Evolutionary conservation across 2,113 vertebrate genomes (phyloP).

Genomic region (Colistium nudipinnis): DNA sequence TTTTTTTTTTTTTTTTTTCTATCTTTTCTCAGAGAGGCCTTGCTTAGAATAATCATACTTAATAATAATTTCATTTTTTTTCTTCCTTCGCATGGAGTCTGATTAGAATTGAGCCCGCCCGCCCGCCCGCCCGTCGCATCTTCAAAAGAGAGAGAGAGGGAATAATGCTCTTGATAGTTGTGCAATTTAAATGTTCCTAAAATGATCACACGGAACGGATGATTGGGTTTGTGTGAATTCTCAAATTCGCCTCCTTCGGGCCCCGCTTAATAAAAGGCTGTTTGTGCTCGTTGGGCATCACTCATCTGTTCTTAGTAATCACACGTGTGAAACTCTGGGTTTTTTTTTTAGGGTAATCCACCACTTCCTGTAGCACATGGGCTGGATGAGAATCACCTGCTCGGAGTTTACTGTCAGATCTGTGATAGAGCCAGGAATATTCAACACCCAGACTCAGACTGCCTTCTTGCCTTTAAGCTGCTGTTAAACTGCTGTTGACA

Average conservation of each 20-base stretch:
- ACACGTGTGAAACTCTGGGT: slow-evolving; percentile 7
- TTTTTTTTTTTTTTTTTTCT: too few relatives aligned
- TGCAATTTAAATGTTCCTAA: slow-evolving; percentile 45
- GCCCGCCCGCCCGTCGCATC: too few relatives aligned
- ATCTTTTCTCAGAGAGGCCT: slow-evolving; percentile 66
- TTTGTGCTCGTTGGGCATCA: slow-evolving; percentile 46
- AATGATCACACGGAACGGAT: slow-evolving; percentile 62
- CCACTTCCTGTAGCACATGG: slow-evolving; percentile 27
- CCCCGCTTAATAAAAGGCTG: slow-evolving; percentile 52
- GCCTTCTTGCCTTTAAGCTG: slow-evolving; percentile 72
- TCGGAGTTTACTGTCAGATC: slow-evolving; percentile 76
- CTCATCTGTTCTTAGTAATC: slow-evolving; percentile 31
- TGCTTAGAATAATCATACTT: slow-evolving; percentile 72
- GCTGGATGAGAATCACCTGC: slow-evolving; percentile 74
- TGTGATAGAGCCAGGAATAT: slow-evolving; percentile 68
- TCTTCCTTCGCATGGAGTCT: slow-evolving; percentile 63
- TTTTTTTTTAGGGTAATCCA: slow-evolving; percentile 66
- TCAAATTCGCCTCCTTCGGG: slow-evolving; percentile 60
- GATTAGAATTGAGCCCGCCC: slow-evolving; percentile 69
- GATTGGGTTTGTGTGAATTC: slow-evolving; percentile 60
- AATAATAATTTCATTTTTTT: slow-evolving; percentile 69
- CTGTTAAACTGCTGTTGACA: slow-evolving; percentile 82
- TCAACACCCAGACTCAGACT: slow-evolving; percentile 67
- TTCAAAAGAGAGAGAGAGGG: slow-evolving; percentile 71
- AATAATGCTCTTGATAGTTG: slow-evolving; percentile 62